phyloP scores from a whole-genome alignment of 2,113 vertebrate genomes.

The Atherinomorus stipes region DNA sequence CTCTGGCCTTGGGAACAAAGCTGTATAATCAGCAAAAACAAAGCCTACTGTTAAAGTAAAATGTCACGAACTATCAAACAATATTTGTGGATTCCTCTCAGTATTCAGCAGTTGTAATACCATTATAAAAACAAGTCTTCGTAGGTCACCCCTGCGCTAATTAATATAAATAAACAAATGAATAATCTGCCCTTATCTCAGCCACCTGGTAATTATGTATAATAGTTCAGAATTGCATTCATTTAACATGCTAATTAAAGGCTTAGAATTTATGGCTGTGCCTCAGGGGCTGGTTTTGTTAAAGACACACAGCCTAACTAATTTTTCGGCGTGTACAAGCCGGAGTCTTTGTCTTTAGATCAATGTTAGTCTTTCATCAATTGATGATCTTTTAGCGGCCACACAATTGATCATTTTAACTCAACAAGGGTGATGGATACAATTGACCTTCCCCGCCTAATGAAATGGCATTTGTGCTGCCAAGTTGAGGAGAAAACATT shows the following conservation, averaged over 20 bases:
- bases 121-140: slow-evolving; percentile 39
- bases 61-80: slow-evolving; percentile 16
- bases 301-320: slow-evolving; percentile 18
- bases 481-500: slow-evolving; percentile 46
- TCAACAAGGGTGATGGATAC: slow-evolving; percentile 77
- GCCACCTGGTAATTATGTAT: slow-evolving; percentile 67
- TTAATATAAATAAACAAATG: slow-evolving; percentile 68
- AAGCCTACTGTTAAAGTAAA: slow-evolving; percentile 1
- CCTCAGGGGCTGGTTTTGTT: slow-evolving; percentile 40
- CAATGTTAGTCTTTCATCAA: slow-evolving; percentile 67
- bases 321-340: slow-evolving; percentile 29
- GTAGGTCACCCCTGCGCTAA: slow-evolving; percentile 68
- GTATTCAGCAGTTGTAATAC: slow-evolving; percentile 24
- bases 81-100: slow-evolving; percentile 10
- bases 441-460: slow-evolving; percentile 78
- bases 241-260: slow-evolving; percentile 72
- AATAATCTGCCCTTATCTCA: slow-evolving; percentile 63
- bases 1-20: slow-evolving; percentile 13
- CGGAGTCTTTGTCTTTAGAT: slow-evolving; percentile 36
- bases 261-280: slow-evolving; percentile 47
- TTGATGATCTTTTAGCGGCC: slow-evolving; percentile 74
- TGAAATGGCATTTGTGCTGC: slow-evolving; percentile 73
- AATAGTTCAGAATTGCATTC: slow-evolving; percentile 52
- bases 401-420: slow-evolving; percentile 75
- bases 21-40: slow-evolving; percentile 15